phyloP scores from a whole-genome alignment of 2,113 vertebrate genomes.

The Oryctolagus cuniculus region DNA sequence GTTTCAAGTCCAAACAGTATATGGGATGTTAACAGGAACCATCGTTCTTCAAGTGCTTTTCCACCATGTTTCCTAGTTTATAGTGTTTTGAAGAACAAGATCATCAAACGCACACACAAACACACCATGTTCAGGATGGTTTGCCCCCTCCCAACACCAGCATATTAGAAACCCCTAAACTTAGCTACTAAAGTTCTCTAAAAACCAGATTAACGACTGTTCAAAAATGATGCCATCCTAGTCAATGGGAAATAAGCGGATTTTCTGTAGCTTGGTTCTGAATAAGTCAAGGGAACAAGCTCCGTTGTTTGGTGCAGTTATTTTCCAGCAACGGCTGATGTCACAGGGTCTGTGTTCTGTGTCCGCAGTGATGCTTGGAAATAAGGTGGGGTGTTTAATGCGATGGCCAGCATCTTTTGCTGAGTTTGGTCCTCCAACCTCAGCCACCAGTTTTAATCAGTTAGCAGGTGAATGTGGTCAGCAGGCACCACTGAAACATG shows the following conservation, averaged over 20 bases:
- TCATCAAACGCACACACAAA: background rate
- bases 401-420: background rate
- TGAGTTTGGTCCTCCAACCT: background rate
- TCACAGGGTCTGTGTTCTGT: background rate
- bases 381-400: background rate
- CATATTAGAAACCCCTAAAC: background rate
- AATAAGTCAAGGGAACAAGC: background rate
- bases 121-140: background rate
- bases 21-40: background rate
- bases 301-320: background rate
- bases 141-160: background rate
- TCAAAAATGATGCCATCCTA: background rate
- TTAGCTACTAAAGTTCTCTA: background rate
- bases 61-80: background rate
- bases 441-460: background rate
- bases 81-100: slow-evolving; percentile 12
- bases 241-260: background rate
- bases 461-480: background rate
- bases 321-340: background rate
- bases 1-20: background rate
- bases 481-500: background rate
- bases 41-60: background rate
- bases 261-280: background rate
- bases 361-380: background rate
- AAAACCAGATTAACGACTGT: background rate